Percentiles rank a stretch among this genome's conserved stretches.
Evolutionary conservation across 1,140 invertebrate genomes (phyloP).

Genomic region (Conus betulinus): DNA sequence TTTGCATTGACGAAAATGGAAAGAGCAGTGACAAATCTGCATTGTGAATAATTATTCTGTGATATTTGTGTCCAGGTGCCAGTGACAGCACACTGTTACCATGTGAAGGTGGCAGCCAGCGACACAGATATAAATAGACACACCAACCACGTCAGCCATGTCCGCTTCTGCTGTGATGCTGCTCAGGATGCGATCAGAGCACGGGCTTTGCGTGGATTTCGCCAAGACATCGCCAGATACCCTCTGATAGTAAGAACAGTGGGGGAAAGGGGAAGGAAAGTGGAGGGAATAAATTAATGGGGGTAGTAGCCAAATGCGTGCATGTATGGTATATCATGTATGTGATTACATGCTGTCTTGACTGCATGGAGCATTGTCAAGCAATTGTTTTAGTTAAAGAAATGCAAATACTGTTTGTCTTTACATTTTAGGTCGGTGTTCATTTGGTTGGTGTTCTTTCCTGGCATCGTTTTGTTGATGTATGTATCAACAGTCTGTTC

Average conservation of each 20-base stretch:
- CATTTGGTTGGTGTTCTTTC: no score
- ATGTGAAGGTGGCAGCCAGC: conserved; percentile 31
- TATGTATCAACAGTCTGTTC: no score
- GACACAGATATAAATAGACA: conserved; percentile 44
- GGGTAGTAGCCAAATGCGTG: neutral
- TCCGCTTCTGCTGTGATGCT: conserved; percentile 44
- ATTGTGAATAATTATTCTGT: no score
- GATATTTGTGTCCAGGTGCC: conserved; percentile 1
- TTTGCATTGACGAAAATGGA: no score
- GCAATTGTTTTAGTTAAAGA: no score
- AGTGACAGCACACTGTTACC: neutral
- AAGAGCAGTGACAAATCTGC: no score
- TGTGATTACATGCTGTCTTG: no score
- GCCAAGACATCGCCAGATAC: conserved; percentile 17
- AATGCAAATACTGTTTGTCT: no score
- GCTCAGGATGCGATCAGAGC: conserved; percentile 5
- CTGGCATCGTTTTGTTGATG: no score
- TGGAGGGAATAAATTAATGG: neutral
- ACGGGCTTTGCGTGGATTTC: neutral
- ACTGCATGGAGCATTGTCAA: no score
- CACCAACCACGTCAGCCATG: conserved; percentile 39
- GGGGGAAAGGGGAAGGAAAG: neutral
- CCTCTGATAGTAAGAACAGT: conserved; percentile 12
- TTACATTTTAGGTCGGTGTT: no score
- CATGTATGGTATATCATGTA: no score